Conservation (phyloP, 2,888 invertebrate genomes). For the Dynastes grantii region DNA sequence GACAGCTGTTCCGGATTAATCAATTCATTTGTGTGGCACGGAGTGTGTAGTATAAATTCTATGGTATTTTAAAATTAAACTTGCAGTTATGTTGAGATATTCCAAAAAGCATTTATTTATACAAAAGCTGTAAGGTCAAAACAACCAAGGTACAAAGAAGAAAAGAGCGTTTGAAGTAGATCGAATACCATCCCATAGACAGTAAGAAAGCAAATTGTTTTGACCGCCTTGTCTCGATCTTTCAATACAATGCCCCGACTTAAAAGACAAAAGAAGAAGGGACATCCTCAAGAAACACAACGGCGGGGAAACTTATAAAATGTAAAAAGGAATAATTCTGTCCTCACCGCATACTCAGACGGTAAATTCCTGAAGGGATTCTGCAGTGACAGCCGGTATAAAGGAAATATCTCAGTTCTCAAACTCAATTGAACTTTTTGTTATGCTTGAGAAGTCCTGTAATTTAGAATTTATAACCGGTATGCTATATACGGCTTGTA, state of each 20-base stretch:
- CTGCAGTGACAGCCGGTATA: slow-evolving; percentile 51
- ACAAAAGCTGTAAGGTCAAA: no score
- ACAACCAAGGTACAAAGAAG: no score
- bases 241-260: slow-evolving; percentile 13
- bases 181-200: neutral
- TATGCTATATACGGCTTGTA: slow-evolving; percentile 41
- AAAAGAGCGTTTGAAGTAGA: neutral
- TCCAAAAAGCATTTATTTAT: no score
- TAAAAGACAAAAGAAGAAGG: neutral
- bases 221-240: slow-evolving; percentile 10
- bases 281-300: neutral
- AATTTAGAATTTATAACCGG: slow-evolving; percentile 53
- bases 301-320: slow-evolving; percentile 31
- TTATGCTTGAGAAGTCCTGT: slow-evolving; percentile 59
- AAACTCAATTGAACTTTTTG: slow-evolving; percentile 61
- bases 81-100: no score
- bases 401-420: slow-evolving; percentile 58
- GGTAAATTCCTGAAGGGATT: slow-evolving; percentile 51
- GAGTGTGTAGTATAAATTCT: no score
- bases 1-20: no score
- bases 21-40: no score
- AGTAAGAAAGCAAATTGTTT: slow-evolving; percentile 25
- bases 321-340: slow-evolving; percentile 46
- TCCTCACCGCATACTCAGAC: slow-evolving; percentile 42
- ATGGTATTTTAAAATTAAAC: no score